Evolutionary conservation across 2,888 invertebrate genomes (phyloP), one percentile per base, ranked within the genome.

Genomic region (Apamea sordens): DNA sequence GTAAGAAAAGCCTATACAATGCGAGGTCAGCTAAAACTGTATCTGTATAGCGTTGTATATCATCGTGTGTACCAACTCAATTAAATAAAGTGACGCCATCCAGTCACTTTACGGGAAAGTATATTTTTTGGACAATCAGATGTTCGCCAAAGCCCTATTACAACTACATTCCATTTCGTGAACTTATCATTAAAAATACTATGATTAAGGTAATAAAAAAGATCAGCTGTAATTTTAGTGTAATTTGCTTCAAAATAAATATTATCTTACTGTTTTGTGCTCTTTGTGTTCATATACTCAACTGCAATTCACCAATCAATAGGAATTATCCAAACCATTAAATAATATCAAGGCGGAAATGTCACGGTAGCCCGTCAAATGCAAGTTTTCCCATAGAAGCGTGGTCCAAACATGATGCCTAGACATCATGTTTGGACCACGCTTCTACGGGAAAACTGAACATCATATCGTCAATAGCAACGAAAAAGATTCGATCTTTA

Each of bases 161-260:
- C 21, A 56, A 77, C n/a, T 82, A 28, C 77, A 83, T 77, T 53
- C 5, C 56, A 59, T 56, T 76, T 53, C 50, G 21, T 83, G 56
- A 83, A 76, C 50, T 63, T 36, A 18, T 64, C 24, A 41, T 28
- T 53, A 10, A 56, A 18, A 47, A 47, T 10, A 50, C 8, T 11
- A 18, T 28, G 6, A 56, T 32, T 24, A 70, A 53, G 32, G 15
- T 50, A 50, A 32, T 8, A 32, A 28, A 15, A 36, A 18, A n/a
- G 3, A 28, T 21, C 7, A 5, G 6, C 32, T 32, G 10, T 5
- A 56, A 56, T 59, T 73, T 32, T n/a, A 18, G 56, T 56, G 18
- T 18, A 24, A 32, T 53, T 32, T 65, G 2, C n/a, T 47, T 65
- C 13, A n/a, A 77, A 44, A 44, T 50, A 32, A 53, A 10, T 28